Evolutionary conservation across 2,113 vertebrate species (phyloP), one percentile per base, ranked within the genome.

Genomic region (Columbina picui): DNA sequence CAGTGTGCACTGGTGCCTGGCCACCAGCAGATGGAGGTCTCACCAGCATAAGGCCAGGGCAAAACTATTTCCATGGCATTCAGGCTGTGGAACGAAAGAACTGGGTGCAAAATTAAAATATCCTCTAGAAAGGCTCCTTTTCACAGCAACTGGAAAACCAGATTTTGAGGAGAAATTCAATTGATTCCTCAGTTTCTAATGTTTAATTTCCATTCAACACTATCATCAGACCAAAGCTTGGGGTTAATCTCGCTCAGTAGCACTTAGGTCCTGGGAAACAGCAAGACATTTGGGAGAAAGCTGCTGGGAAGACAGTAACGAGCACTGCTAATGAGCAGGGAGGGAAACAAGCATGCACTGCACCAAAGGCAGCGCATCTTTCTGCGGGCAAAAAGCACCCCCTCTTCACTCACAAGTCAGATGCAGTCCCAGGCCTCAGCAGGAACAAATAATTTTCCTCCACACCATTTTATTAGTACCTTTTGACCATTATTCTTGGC

Each of bases 11-110:
- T 34, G 7, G 56, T 55, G 73, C 16, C n/a, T 23, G 68, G n/a
- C 77, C 70, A 81, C 92, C 95, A 92, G 84, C 91, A 97, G 92
- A 64, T 95, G 94, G 87, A 71, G 80, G 65, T 77, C 43, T 92
- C 73, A 32, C 19, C 70, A 36, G 68, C 29, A 34, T 12, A 16
- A 73, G 38, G n/a, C 30, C 69, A 36, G 63, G 32, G 80, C 7
- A 30, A 88, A 38, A 19, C 21, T 17, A n/a, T 32, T 19, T 12
- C 68, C 5, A 34, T 3, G 4, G 68, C 29, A 26, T 47, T 70
- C 53, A 27, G 50, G 53, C 56, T 81, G 16, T 57, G 53, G 49
- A 63, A 55, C n/a, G 7, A 9, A 77, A 18, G 20, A 52, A 38
- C 60, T 38, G 64, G 45, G 47, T 68, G 67, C 45, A 76, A 93